Base-by-base conservation (phyloP, 1,140 invertebrate genomes). In the Diabrotica undecimpunctata region DNA sequence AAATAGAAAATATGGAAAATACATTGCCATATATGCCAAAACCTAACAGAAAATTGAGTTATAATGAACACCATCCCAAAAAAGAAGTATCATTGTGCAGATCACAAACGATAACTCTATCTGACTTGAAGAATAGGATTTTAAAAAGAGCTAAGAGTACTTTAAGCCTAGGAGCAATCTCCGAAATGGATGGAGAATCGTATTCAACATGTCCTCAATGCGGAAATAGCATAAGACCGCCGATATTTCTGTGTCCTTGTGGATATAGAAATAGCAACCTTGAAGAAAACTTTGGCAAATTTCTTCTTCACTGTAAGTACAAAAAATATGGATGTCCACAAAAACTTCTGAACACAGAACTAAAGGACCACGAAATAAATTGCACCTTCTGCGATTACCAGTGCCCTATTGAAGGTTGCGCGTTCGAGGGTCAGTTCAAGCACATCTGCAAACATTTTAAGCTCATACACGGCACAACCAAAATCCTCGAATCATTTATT, bases 361-460 rank as follows among this genome's bases (percentile, higher is more conserved):
- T 77, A 5, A 54, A 65, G 7, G 65, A 61, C 4, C 75, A 77
- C 65, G 74, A 77, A 54, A 62, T 61, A 10, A 68, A 72, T n/a
- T 77, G 75, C 54, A 64, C 55, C 5, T 75, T 70, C 61, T 77
- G 70, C 46, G 61, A 59, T 5, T 77, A 75, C 58, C 66, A 60
- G 52, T 77, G 75, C 54, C 63, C 64, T 8, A 58, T 72, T 5
- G 60, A 65, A n/a, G 57, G 65, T 6, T 77, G 75, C 61, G 54
- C 38, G 0, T 71, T 63, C 50, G 68, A 67, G 25, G 74, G 63
- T 5, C 63, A 61, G 61, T 73, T 68, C 50, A 61, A 66, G n/a
- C 25, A 66, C 7, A 67, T 75, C 52, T 8, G 60, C 10, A 53
- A 57, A 8, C 75, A 77, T 64, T 64, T 75, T 13, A 72, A 69